Conservation (phyloP, 2,797 vertebrate genomes). For the Ambastaia sidthimunki region DNA sequence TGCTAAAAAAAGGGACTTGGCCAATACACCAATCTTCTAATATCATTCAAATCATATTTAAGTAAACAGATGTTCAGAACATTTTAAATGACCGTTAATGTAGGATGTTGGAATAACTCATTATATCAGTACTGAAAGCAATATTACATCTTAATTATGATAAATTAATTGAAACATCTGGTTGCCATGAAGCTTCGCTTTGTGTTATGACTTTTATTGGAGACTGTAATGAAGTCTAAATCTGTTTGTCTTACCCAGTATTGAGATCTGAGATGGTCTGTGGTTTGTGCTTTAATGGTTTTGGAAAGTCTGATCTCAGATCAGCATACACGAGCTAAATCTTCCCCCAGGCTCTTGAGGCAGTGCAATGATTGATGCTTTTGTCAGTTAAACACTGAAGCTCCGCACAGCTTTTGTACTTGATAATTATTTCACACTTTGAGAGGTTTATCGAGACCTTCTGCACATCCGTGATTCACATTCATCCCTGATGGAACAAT, state of each 20-base stretch:
- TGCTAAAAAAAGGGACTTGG: background rate
- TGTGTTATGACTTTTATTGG: constrained; percentile 13
- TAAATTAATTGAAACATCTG: constrained; percentile 4
- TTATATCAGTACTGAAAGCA: constrained; percentile 11
- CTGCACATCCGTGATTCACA: constrained; percentile 6
- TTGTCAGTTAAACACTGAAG: constrained; percentile 14
- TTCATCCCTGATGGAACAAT: constrained; percentile 1
- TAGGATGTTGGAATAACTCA: constrained; percentile 3
- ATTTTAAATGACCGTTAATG: constrained; percentile 8
- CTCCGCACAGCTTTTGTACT: background rate
- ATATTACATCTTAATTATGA: background rate
- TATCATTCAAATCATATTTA: background rate
- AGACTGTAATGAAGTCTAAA: background rate
- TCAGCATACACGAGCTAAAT: background rate
- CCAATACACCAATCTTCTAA: too few relatives aligned
- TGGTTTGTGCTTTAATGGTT: background rate
- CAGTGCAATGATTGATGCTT: background rate
- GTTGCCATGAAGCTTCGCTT: constrained; percentile 7
- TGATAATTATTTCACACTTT: constrained; percentile 24
- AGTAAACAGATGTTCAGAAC: background rate
- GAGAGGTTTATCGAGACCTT: constrained; percentile 25
- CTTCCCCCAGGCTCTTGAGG: background rate
- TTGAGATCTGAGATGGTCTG: background rate
- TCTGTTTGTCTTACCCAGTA: constrained; percentile 1
- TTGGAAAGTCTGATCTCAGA: constrained; percentile 23